Conservation (phyloP, 37 sponge, comb jelly and placozoan genomes). For the Mnemiopsis leidyi region DNA sequence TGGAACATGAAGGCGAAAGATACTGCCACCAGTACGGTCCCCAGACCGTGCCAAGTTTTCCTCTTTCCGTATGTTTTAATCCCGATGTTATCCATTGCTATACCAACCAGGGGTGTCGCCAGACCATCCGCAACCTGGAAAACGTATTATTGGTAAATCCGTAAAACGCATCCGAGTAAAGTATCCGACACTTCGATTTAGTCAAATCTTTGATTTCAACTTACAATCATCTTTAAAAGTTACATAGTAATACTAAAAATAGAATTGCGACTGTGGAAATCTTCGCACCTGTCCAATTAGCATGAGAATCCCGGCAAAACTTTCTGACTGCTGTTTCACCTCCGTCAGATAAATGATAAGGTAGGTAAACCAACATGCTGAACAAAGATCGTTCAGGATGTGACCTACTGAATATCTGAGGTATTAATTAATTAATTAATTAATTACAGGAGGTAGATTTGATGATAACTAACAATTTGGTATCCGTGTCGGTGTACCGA, state of each 20-base stretch:
- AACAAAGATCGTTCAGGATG: constrained; percentile 90
- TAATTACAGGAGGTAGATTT: too few relatives aligned
- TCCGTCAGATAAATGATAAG: constrained; percentile 83
- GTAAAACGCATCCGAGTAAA: too few relatives aligned
- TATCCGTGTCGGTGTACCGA: too few relatives aligned
- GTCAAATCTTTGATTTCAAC: too few relatives aligned
- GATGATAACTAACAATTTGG: too few relatives aligned
- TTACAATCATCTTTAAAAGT: too few relatives aligned
- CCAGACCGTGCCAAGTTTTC: constrained; percentile 90
- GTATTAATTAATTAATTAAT: too few relatives aligned
- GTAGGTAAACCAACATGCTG: constrained; percentile 97
- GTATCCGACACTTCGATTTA: too few relatives aligned
- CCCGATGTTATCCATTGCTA: constrained; percentile 78
- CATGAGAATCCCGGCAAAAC: constrained; percentile 81
- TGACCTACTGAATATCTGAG: constrained; percentile 86
- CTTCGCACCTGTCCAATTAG: constrained; percentile 90
- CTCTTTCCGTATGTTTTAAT: constrained; percentile 77
- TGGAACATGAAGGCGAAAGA: constrained; percentile 91
- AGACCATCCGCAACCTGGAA: constrained; percentile 81
- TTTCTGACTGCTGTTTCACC: constrained; percentile 74
- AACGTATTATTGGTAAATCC: too few relatives aligned
- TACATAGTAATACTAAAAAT: too few relatives aligned
- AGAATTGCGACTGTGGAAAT: too few relatives aligned
- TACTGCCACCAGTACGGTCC: constrained; percentile 76
- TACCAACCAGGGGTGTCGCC: constrained; percentile 86